A percentile compares a stretch with the other conserved stretches of the same genome.
These are phyloP conservation scores for Pediacus dermestoides DNA, from an alignment of 2,888 invertebrate genomes.

Conservation along the genomic window DNA sequence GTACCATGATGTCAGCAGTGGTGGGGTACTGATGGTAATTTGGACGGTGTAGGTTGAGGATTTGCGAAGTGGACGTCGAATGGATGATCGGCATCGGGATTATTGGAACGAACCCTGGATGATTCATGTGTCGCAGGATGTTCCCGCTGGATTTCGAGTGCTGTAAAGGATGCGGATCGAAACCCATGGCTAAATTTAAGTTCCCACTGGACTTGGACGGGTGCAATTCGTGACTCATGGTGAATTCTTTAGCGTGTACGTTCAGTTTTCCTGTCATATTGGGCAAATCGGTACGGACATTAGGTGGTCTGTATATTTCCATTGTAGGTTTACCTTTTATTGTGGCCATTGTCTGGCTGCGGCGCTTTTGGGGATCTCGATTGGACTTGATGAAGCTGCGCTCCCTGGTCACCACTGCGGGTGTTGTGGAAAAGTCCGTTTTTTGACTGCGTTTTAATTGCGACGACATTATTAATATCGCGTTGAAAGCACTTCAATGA, in stretches of 20 bases:
- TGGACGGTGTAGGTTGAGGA: constrained; percentile 60
- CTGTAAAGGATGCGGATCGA: constrained; percentile 42
- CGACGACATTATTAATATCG: too few species aligned
- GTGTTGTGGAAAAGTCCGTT: constrained; percentile 54
- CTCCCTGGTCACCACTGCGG: constrained; percentile 60
- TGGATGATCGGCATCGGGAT: constrained; percentile 44
- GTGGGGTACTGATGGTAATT: constrained; percentile 53
- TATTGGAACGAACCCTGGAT: constrained; percentile 39
- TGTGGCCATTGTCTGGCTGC: constrained; percentile 68
- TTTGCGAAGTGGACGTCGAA: constrained; percentile 60
- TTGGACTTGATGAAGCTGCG: constrained; percentile 67
- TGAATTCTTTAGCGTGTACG: constrained; percentile 88
- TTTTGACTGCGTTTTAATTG: constrained; percentile 44
- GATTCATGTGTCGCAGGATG: constrained; percentile 59
- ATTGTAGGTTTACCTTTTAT: constrained; percentile 75
- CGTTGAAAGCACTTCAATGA: too few species aligned
- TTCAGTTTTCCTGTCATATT: constrained; percentile 60
- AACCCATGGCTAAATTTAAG: constrained; percentile 37
- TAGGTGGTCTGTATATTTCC: constrained; percentile 87
- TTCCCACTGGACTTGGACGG: constrained; percentile 47
- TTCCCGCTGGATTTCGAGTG: constrained; percentile 60
- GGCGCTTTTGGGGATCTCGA: constrained; percentile 57
- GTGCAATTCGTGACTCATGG: constrained; percentile 65
- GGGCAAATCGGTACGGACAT: constrained; percentile 44
- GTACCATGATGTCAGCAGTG: constrained; percentile 40